A percentile compares a stretch with the other conserved stretches of the same genome.
Conservation (phyloP, 1,140 invertebrate species). For the Euura lappo region DNA sequence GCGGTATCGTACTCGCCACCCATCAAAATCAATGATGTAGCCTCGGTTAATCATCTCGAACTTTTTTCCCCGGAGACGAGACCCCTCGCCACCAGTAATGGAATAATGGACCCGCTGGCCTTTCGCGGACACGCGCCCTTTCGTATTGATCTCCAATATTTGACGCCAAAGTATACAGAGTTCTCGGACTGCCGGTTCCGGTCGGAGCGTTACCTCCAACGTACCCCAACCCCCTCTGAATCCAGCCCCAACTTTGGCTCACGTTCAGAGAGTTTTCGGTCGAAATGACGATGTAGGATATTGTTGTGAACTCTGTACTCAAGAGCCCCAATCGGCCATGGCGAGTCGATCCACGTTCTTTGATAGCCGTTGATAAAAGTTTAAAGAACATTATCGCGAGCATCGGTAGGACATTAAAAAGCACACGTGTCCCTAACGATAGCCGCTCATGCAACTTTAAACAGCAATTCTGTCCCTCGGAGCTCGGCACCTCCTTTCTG, state of each 20-base stretch:
- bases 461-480: conserved; percentile 52
- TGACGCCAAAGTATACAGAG: background rate
- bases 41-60: conserved; percentile 53
- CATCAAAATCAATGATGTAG: conserved; percentile 12
- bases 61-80: conserved; percentile 43
- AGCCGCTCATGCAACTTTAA: conserved; percentile 59
- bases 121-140: background rate
- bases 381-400: conserved; percentile 59
- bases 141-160: conserved; percentile 24
- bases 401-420: conserved; percentile 58
- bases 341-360: conserved; percentile 55
- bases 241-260: too few species aligned
- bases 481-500: background rate
- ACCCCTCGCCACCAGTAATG: conserved; percentile 39
- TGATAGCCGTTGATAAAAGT: conserved; percentile 60
- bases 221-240: too few species aligned
- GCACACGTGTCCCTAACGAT: conserved; percentile 58
- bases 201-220: too few species aligned
- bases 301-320: too few species aligned
- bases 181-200: too few species aligned
- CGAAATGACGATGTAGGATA: background rate
- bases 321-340: conserved; percentile 25
- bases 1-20: background rate
- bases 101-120: conserved; percentile 43
- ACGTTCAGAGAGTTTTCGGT: background rate